Conservation (phyloP, 1,140 invertebrate genomes). For the Pogonognathellus flavescens region DNA sequence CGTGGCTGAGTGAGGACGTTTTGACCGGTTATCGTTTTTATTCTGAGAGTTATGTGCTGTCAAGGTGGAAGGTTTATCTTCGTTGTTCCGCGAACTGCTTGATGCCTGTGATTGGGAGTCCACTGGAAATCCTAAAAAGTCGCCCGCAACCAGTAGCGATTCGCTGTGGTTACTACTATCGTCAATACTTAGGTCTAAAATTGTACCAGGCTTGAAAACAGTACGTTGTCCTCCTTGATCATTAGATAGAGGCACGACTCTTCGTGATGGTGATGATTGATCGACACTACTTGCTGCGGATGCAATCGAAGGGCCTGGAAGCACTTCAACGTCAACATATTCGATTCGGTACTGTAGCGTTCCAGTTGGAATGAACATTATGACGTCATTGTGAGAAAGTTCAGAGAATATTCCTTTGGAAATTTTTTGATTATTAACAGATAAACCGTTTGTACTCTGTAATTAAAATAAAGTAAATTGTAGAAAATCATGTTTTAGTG, state of each 20-base stretch:
- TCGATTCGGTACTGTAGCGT: constrained; percentile 54
- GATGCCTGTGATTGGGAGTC: neutral
- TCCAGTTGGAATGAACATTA: constrained; percentile 62
- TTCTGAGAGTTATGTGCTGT: neutral
- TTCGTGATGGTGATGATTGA: neutral
- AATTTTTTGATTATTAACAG: constrained; percentile 53
- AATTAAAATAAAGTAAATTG: constrained; percentile 48
- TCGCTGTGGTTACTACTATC: constrained; percentile 18
- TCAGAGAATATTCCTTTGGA: constrained; percentile 10
- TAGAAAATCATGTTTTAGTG: no score
- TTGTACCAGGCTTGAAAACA: neutral
- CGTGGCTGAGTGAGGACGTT: neutral
- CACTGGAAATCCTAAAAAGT: neutral
- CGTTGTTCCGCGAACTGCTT: no score
- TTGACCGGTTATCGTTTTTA: neutral
- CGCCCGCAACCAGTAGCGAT: neutral
- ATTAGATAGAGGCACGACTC: neutral
- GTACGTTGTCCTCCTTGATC: neutral
- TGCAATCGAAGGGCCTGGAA: neutral
- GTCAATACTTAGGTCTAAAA: neutral
- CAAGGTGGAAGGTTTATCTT: no score
- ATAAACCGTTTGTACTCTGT: constrained; percentile 64
- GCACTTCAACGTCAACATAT: neutral
- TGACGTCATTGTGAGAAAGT: constrained; percentile 53
- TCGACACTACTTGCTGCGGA: neutral